Conservation (phyloP, 2,113 vertebrate genomes). For the Lophotis ruficrista region DNA sequence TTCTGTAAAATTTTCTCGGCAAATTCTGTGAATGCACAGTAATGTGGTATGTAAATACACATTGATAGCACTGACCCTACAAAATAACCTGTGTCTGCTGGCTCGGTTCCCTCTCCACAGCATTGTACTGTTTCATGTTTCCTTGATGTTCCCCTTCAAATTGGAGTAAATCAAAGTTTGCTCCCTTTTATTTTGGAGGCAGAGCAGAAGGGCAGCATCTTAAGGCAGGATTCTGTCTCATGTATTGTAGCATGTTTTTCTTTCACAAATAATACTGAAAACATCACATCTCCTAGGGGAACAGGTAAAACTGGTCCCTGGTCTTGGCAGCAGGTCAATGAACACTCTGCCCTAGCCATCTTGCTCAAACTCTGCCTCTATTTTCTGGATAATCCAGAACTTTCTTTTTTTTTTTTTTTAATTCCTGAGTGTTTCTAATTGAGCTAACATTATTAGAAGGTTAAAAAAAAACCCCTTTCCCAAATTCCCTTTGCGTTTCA, state of each 20-base stretch:
- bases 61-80: not conserved
- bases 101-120: not conserved
- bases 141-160: not conserved
- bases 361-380: not conserved
- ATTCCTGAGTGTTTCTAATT: slow-evolving; percentile 75
- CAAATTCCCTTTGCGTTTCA: slow-evolving; percentile 82
- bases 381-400: slow-evolving; percentile 62
- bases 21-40: not conserved
- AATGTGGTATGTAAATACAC: not conserved
- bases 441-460: slow-evolving; percentile 80
- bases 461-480: slow-evolving; percentile 39
- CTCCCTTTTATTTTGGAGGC: not conserved
- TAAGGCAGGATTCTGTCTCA: not conserved
- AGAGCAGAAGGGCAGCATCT: not conserved
- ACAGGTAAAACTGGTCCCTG: not conserved
- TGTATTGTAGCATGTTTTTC: not conserved
- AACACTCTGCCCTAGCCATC: not conserved
- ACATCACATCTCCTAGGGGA: not conserved
- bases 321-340: not conserved
- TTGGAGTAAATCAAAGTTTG: not conserved
- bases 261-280: not conserved
- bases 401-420: slow-evolving; percentile 24
- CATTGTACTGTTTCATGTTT: not conserved
- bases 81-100: not conserved
- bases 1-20: not conserved